These are phyloP conservation scores for Trichosurus vulpecula DNA, from an alignment of 2,797 vertebrate species.

Conservation along the genomic window DNA sequence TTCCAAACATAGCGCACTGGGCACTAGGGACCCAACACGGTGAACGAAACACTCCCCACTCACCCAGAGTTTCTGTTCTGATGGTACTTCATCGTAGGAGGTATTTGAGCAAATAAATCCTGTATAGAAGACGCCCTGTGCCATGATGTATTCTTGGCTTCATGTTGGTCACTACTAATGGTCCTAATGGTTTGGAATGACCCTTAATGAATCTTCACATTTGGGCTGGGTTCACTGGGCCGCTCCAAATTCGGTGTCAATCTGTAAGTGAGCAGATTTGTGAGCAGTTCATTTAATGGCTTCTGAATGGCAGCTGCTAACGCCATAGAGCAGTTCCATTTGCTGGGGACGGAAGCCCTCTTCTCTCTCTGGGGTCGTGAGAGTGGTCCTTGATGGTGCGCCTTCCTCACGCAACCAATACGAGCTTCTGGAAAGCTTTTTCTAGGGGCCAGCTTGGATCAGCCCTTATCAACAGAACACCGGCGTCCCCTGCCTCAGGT, in stretches of 20 bases:
- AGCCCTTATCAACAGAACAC: not conserved
- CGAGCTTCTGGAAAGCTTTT: slow-evolving; percentile 1
- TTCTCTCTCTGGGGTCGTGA: not conserved
- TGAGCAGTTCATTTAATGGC: too few relatives aligned
- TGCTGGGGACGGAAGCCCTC: not conserved
- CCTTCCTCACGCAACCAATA: not conserved
- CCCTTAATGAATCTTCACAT: not conserved
- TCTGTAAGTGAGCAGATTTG: not conserved
- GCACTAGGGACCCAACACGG: not conserved
- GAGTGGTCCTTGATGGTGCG: not conserved
- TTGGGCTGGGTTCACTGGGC: not conserved
- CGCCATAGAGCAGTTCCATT: not conserved
- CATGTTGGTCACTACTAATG: not conserved
- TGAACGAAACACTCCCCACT: not conserved
- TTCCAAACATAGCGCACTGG: not conserved
- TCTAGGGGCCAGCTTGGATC: not conserved
- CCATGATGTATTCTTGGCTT: not conserved
- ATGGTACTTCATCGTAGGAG: not conserved
- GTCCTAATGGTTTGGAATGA: not conserved
- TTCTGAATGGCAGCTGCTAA: too few relatives aligned
- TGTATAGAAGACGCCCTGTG: not conserved
- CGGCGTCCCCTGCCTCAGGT: not conserved
- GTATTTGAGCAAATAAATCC: not conserved
- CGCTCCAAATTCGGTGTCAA: not conserved
- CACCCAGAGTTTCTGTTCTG: not conserved